Evolutionary conservation across 2,113 vertebrate species (phyloP).

Genomic region (Pagrus major): DNA sequence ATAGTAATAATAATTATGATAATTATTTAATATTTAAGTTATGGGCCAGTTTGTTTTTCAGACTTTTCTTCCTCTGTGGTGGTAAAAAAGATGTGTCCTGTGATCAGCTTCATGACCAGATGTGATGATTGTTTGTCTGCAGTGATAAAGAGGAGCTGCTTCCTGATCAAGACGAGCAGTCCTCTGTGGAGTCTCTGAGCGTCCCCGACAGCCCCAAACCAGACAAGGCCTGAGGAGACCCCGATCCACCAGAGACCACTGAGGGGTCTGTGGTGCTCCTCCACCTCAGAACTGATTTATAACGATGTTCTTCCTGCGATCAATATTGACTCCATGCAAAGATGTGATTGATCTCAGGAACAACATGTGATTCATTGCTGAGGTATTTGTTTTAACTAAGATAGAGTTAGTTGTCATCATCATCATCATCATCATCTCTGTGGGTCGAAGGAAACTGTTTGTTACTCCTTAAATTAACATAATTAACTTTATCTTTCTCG

Average conservation of each 20-base stretch:
- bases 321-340: too few relatives aligned
- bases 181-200: conserved; percentile 61
- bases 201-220: conserved; percentile 45
- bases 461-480: not conserved
- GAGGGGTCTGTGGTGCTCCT: not conserved
- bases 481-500: not conserved
- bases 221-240: conserved; percentile 35
- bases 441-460: not conserved
- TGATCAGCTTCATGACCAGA: too few relatives aligned
- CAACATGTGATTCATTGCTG: not conserved
- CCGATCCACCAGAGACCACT: not conserved
- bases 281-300: not conserved
- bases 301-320: not conserved
- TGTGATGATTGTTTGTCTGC: too few relatives aligned
- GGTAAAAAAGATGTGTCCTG: too few relatives aligned
- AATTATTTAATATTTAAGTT: too few relatives aligned
- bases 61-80: too few relatives aligned
- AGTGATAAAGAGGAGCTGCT: conserved; percentile 84
- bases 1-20: too few relatives aligned
- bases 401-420: not conserved
- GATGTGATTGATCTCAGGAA: not conserved
- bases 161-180: conserved; percentile 50
- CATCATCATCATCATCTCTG: too few relatives aligned
- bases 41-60: too few relatives aligned
- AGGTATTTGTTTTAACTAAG: not conserved